Evolutionary conservation across 2,797 vertebrate species (phyloP), one percentile per base, ranked within the genome.

Genomic region (Cyprinodon diabolis): DNA sequence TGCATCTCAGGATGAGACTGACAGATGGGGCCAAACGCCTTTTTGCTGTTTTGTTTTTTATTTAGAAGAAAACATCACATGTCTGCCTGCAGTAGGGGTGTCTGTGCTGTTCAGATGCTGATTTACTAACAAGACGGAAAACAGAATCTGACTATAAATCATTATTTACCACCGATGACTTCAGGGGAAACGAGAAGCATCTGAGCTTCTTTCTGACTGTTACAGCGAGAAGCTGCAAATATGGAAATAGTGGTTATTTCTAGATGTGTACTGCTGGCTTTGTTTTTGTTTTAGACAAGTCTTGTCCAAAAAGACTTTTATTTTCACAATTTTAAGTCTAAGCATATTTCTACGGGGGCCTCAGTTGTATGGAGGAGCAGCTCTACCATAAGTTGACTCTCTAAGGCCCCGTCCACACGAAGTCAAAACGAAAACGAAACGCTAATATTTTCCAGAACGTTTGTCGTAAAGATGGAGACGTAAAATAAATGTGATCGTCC

Each of bases 11-110:
- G 17, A 80, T 72, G 68, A 80, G 49, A 73, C 63, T 30, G 65
- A 87, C 84, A 86, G 80, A 84, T 81, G 79, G 85, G 76, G 77
- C 63, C 55, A 45, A 69, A 72, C 69, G 23, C 23, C 63, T 84
- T 80, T 80, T 77, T 69, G 68, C 58, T 79, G 37, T 76, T 80
- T 60, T 82, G 74, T 85, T 30, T 30, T 87, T 86, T 68, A 70
- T 83, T 68, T 71, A 77, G 48, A 48, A 70, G 56, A 12, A 69
- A 35, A 62, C 78, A 86, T 84, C 70, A 79, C 85, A 78, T 49
- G 72, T 83, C 71, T 69, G 63, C 66, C 54, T 68, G 74, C n/a
- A 58, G 57, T 69, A 65, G 74, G 66, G n/a, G 8, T 74, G 74
- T 82, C 65, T 72, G 58, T 37, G 30, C 30, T 60, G 25, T 63